A percentile compares a stretch with the other conserved stretches of the same genome.
These are phyloP conservation scores for Plagodis pulveraria DNA, from an alignment of 2,888 invertebrate species.

Conservation along the genomic window DNA sequence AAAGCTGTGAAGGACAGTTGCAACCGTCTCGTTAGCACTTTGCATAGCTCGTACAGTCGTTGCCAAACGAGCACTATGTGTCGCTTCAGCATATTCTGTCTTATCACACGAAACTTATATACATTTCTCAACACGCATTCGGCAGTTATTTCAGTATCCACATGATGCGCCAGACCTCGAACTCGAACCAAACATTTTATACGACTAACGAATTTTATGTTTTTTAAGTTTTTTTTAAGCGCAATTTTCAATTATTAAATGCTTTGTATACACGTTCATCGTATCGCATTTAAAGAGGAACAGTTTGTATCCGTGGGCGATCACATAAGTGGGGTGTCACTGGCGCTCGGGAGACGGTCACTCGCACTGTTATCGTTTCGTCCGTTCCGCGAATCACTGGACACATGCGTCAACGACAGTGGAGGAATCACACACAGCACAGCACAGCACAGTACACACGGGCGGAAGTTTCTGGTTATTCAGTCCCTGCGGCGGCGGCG, in stretches of 20 bases:
- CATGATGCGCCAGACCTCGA: constrained; percentile 45
- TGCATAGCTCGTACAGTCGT: background rate
- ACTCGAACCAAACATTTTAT: constrained; percentile 41
- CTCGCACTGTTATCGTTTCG: background rate
- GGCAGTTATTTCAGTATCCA: background rate
- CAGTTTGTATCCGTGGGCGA: constrained; percentile 32
- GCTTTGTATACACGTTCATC: constrained; percentile 49
- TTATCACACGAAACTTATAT: constrained; percentile 13
- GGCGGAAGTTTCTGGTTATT: background rate
- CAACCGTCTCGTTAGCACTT: too few relatives aligned
- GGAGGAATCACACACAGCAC: too few relatives aligned
- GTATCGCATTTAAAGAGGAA: constrained; percentile 42
- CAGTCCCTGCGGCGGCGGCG: constrained; percentile 11
- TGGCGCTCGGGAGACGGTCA: too few relatives aligned
- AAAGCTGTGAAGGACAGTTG: too few relatives aligned
- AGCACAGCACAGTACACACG: background rate
- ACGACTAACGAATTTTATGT: constrained; percentile 46
- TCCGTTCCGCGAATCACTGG: background rate
- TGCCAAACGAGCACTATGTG: constrained; percentile 26
- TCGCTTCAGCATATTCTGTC: constrained; percentile 12
- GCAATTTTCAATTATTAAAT: constrained; percentile 62
- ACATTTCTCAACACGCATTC: constrained; percentile 4
- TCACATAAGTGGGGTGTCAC: too few relatives aligned
- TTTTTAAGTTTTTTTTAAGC: constrained; percentile 47
- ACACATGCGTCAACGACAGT: too few relatives aligned